These are phyloP conservation scores for Acanthococcus lagerstroemiae DNA, from an alignment of 2,888 invertebrate genomes.

Conservation along the genomic window DNA sequence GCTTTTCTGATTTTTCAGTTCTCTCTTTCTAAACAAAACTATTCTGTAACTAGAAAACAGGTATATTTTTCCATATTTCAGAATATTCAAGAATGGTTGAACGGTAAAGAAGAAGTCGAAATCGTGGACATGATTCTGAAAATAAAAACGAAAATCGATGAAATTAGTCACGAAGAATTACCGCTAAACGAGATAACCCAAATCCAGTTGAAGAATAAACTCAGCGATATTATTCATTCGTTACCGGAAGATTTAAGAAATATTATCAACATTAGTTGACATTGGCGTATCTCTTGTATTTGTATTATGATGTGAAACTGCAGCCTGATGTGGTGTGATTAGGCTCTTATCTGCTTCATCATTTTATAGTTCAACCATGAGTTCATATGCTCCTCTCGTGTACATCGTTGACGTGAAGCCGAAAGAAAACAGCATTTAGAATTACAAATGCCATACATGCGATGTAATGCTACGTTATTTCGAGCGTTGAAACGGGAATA, in stretches of 20 bases:
- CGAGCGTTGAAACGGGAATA: background rate
- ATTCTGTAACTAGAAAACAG: no score
- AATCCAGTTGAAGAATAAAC: conserved; percentile 42
- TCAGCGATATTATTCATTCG: conserved; percentile 70
- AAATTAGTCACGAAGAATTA: conserved; percentile 51
- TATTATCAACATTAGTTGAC: conserved; percentile 44
- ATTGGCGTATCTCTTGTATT: background rate
- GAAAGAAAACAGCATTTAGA: no score
- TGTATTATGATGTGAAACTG: background rate
- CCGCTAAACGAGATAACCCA: conserved; percentile 48
- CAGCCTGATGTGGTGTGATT: background rate
- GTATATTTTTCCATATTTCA: conserved; percentile 42
- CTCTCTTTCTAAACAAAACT: no score
- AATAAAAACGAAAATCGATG: conserved; percentile 76
- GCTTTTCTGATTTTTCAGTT: conserved; percentile 10
- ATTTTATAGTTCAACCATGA: background rate
- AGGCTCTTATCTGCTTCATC: background rate
- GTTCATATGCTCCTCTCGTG: no score
- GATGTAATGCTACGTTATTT: background rate
- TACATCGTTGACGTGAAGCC: no score
- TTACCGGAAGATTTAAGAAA: conserved; percentile 79
- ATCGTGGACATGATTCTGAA: conserved; percentile 94
- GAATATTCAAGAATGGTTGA: conserved; percentile 84
- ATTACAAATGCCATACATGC: no score
- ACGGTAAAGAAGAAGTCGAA: conserved; percentile 90